Percentiles rank a stretch among this genome's conserved stretches.
Evolutionary conservation across 2,113 vertebrate species (phyloP).

Genomic region (Lepidothrix coronata): DNA sequence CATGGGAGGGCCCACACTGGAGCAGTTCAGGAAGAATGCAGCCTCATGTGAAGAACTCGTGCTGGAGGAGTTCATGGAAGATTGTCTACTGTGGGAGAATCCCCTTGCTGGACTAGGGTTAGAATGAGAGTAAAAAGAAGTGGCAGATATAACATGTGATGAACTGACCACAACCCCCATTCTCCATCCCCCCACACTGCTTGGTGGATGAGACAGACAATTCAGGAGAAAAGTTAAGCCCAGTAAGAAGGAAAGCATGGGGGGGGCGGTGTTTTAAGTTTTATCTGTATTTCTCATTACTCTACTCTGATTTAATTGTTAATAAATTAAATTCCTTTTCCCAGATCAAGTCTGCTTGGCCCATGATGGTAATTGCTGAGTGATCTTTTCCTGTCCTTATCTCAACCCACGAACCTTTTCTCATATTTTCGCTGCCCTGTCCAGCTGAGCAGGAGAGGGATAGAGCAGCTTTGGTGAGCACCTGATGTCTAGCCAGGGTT

Average conservation of each 20-base stretch:
- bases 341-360: not conserved
- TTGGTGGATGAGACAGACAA: not conserved
- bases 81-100: not conserved
- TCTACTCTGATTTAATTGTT: not conserved
- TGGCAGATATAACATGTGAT: not conserved
- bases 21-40: not conserved
- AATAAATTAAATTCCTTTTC: not conserved
- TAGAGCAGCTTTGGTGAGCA: not conserved
- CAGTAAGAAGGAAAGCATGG: not conserved
- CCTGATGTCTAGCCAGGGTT: not conserved
- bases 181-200: fast-evolving
- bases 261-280: not conserved
- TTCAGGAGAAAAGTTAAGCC: not conserved
- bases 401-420: not conserved
- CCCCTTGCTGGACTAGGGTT: not conserved
- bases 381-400: not conserved
- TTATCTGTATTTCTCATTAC: not conserved
- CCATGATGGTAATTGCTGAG: not conserved
- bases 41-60: not conserved
- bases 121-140: not conserved
- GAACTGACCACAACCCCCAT: not conserved
- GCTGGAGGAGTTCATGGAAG: not conserved
- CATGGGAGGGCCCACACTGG: fast-evolving
- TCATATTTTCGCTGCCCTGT: not conserved
- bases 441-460: not conserved